These are phyloP conservation scores for Vanacampus margaritifer DNA, from an alignment of 2,113 vertebrate genomes.

Conservation along the genomic window DNA sequence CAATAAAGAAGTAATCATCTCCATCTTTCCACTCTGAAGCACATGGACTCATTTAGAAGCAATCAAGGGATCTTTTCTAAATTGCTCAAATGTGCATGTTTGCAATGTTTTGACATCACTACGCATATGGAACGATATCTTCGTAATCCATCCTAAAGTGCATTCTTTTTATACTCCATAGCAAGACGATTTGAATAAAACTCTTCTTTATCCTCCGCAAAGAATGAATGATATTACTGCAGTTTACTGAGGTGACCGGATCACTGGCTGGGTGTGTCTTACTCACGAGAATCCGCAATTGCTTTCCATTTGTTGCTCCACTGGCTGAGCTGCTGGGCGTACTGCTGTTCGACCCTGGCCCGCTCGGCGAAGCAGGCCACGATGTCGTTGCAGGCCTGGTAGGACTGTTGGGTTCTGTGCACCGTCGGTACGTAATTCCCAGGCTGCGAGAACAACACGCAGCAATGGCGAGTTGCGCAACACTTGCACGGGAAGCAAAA, in stretches of 20 bases:
- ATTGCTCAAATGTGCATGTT: background rate
- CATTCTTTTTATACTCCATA: too few species aligned
- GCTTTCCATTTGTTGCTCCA: constrained; percentile 83
- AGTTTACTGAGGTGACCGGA: too few species aligned
- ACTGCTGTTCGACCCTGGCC: constrained; percentile 77
- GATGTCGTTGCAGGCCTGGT: constrained; percentile 77
- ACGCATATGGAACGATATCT: too few species aligned
- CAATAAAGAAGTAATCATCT: constrained; percentile 31
- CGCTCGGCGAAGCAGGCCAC: constrained; percentile 78
- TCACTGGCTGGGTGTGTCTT: too few species aligned
- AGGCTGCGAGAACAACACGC: constrained; percentile 57
- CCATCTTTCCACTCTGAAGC: constrained; percentile 30
- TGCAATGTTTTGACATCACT: background rate
- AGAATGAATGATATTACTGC: too few species aligned
- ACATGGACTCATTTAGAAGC: constrained; percentile 18
- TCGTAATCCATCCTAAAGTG: too few species aligned
- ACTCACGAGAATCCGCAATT: constrained; percentile 76
- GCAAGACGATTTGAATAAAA: too few species aligned
- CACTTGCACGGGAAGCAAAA: constrained; percentile 20
- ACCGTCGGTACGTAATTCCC: constrained; percentile 74
- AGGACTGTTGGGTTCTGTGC: constrained; percentile 71
- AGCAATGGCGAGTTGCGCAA: background rate
- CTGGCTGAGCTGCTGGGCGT: constrained; percentile 77
- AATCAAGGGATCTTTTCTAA: background rate
- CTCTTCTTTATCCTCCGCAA: too few species aligned